These are phyloP conservation scores for Apodemia duryi DNA, from an alignment of 2,888 invertebrate species.

Conservation along the genomic window DNA sequence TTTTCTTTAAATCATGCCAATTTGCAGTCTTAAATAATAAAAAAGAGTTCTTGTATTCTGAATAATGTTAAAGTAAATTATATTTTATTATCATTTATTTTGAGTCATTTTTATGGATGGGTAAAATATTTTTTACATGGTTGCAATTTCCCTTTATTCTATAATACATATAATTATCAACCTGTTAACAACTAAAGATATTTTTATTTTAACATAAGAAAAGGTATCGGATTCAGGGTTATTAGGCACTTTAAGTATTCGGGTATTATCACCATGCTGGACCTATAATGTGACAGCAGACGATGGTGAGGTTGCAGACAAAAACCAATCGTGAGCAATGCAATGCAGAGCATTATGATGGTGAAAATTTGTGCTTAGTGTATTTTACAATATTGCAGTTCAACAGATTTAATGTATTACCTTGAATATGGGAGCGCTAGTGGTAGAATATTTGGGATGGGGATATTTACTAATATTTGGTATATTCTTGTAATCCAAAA, in stretches of 20 bases:
- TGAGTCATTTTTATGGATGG: not conserved
- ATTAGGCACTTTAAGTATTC: slow-evolving; percentile 67
- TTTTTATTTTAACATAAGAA: slow-evolving; percentile 28
- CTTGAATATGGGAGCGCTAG: not conserved
- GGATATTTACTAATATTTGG: not conserved
- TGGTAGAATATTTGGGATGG: not conserved
- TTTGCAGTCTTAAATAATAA: no score
- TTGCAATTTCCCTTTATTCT: not conserved
- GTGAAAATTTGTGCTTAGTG: slow-evolving; percentile 68
- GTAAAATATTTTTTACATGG: not conserved
- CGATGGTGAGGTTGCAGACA: slow-evolving; percentile 54
- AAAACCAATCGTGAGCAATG: slow-evolving; percentile 74
- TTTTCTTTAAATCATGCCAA: not conserved
- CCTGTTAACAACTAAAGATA: not conserved
- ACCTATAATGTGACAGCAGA: slow-evolving; percentile 61
- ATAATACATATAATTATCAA: not conserved
- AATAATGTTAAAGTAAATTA: no score
- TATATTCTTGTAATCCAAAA: not conserved
- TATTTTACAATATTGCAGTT: slow-evolving; percentile 28
- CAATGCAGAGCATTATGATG: slow-evolving; percentile 64
- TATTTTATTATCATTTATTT: not conserved
- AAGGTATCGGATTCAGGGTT: slow-evolving; percentile 60
- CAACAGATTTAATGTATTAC: not conserved
- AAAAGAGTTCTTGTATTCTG: no score
- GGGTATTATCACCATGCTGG: slow-evolving; percentile 74